phyloP scores from a whole-genome alignment of 2,888 invertebrate genomes.

The Margaritifera margaritifera region DNA sequence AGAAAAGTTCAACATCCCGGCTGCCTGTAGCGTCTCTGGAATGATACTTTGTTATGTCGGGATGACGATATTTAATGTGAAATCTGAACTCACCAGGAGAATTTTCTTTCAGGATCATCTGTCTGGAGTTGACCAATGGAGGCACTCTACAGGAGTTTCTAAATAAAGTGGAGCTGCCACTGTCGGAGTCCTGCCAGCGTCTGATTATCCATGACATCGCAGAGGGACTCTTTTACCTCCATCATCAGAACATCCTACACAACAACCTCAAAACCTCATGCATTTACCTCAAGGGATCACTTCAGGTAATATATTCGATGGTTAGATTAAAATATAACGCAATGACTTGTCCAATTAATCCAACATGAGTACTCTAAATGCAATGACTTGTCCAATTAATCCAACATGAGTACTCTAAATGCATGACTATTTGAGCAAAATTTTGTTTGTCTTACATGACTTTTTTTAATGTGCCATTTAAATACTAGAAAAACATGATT shows the following conservation, averaged over 20 bases:
- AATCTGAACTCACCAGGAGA: not conserved
- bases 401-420: no score
- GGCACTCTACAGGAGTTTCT: conserved; percentile 57
- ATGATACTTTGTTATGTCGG: not conserved
- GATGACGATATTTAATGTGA: not conserved
- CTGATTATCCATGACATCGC: conserved; percentile 62
- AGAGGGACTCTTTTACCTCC: conserved; percentile 60
- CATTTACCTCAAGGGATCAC: conserved; percentile 64
- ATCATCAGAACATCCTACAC: conserved; percentile 61
- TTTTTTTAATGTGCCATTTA: no score
- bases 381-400: no score
- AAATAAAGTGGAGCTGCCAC: conserved; percentile 49
- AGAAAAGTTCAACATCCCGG: not conserved
- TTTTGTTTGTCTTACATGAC: no score
- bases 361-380: no score
- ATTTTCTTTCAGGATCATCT: conserved; percentile 53
- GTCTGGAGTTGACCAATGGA: conserved; percentile 58
- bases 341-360: no score
- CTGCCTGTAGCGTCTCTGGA: not conserved
- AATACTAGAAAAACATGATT: no score
- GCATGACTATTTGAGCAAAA: no score
- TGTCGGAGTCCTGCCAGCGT: conserved; percentile 59
- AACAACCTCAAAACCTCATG: conserved; percentile 57
- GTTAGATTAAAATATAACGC: no score
- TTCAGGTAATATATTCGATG: conserved; percentile 49